Evolutionary conservation across 2,888 invertebrate genomes (phyloP).

Genomic region (Seira ritae): DNA sequence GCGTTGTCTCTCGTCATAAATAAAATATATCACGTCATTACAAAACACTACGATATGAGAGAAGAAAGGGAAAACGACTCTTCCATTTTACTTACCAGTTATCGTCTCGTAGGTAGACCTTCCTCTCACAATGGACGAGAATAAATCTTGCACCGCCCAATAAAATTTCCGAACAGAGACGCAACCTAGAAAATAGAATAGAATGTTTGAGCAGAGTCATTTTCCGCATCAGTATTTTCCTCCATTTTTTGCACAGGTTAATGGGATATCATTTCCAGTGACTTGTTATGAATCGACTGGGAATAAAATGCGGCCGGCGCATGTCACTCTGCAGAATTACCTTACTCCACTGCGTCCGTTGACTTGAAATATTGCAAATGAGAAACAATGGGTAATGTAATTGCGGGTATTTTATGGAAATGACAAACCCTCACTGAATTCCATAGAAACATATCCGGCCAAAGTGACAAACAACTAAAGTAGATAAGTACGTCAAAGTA

Average conservation of each 20-base stretch:
- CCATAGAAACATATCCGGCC: background rate
- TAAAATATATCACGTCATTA: background rate
- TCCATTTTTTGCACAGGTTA: background rate
- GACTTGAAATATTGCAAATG: conserved; percentile 30
- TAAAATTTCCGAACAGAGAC: conserved; percentile 78
- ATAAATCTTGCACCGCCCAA: conserved; percentile 83
- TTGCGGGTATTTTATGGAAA: background rate
- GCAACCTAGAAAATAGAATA: conserved; percentile 48
- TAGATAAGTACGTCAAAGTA: too few species aligned
- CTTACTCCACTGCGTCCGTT: background rate
- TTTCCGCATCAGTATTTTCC: background rate
- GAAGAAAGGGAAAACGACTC: background rate
- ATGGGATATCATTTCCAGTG: background rate
- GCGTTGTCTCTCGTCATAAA: background rate
- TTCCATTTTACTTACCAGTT: conserved; percentile 72
- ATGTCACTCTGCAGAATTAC: background rate
- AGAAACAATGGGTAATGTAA: conserved; percentile 22
- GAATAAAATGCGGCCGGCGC: background rate
- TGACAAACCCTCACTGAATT: background rate
- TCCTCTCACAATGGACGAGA: conserved; percentile 79
- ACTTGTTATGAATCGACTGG: background rate
- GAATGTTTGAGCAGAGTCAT: background rate
- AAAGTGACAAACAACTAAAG: background rate
- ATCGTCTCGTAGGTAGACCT: conserved; percentile 77
- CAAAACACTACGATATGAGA: background rate